Evolutionary conservation across 2,888 invertebrate genomes (phyloP).

Genomic region (Agonopterix subpropinquella): DNA sequence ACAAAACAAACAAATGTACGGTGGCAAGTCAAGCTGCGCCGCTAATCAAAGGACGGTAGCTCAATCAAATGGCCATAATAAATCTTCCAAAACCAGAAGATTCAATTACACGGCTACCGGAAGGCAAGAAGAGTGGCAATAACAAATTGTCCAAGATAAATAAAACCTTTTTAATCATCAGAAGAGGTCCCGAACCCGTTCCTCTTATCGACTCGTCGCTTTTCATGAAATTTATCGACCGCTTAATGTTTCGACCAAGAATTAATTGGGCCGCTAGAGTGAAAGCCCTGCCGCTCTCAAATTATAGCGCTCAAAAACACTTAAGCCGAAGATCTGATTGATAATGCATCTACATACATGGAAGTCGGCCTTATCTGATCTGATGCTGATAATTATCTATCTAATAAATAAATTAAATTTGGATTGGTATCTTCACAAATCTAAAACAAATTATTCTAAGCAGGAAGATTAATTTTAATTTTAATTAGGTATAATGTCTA

Average conservation of each 20-base stretch:
- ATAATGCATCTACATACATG: slow-evolving; percentile 19
- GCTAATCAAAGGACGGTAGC: slow-evolving; percentile 68
- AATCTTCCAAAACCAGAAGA: slow-evolving; percentile 70
- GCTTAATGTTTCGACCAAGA: slow-evolving; percentile 59
- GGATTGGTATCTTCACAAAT: slow-evolving; percentile 7
- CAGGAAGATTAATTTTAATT: background rate
- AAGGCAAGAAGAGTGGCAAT: slow-evolving; percentile 64
- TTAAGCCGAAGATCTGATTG: slow-evolving; percentile 40
- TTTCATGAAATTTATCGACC: slow-evolving; percentile 60
- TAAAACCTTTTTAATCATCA: slow-evolving; percentile 63
- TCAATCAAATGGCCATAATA: slow-evolving; percentile 52
- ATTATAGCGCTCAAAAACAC: slow-evolving; percentile 53
- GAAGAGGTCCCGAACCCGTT: slow-evolving; percentile 50
- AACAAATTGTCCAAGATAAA: slow-evolving; percentile 74
- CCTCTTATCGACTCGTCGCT: slow-evolving; percentile 45
- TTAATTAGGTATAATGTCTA: no score
- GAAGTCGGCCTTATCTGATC: slow-evolving; percentile 5
- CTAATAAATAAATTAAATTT: slow-evolving; percentile 5
- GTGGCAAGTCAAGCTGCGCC: slow-evolving; percentile 10
- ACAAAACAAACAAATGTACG: background rate
- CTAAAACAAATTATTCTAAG: slow-evolving; percentile 3
- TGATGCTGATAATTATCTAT: slow-evolving; percentile 7
- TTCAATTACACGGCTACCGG: slow-evolving; percentile 73
- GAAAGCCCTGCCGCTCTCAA: slow-evolving; percentile 59
- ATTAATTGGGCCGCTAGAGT: slow-evolving; percentile 58